Percentiles rank a stretch among this genome's conserved stretches.
These are phyloP conservation scores for Hippasteria phrygiana DNA, from an alignment of 53 echinoderm and acorn worm genomes.

Conservation along the genomic window DNA sequence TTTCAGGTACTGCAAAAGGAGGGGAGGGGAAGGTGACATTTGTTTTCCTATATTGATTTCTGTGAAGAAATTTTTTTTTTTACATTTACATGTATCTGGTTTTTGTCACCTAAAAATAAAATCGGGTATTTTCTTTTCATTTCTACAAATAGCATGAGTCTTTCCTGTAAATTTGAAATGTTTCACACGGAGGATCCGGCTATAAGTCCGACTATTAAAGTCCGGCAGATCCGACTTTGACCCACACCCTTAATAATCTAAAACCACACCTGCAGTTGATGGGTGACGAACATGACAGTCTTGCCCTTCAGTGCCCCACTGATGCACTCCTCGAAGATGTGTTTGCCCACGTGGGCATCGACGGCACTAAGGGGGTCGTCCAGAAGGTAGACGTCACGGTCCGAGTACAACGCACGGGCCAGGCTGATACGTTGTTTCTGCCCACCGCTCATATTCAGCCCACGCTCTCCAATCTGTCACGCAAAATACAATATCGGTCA, in stretches of 20 bases:
- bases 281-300: conserved; percentile 92
- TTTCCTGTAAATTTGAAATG: too few relatives aligned
- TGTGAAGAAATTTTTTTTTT: too few relatives aligned
- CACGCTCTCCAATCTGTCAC: conserved; percentile 88
- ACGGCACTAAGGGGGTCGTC: conserved; percentile 98
- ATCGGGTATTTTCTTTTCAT: too few relatives aligned
- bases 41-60: too few relatives aligned
- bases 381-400: conserved; percentile 88
- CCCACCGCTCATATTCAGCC: conserved; percentile 93
- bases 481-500: background rate
- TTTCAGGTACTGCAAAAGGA: conserved; percentile 78
- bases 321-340: conserved; percentile 94
- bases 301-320: conserved; percentile 82
- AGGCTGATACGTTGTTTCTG: conserved; percentile 95
- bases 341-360: conserved; percentile 93
- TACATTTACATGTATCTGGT: too few relatives aligned
- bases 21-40: background rate
- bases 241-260: too few relatives aligned
- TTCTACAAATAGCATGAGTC: too few relatives aligned
- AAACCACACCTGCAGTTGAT: conserved; percentile 91
- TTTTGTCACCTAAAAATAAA: too few relatives aligned
- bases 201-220: too few relatives aligned
- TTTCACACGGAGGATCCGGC: too few relatives aligned
- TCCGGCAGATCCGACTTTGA: too few relatives aligned
- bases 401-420: conserved; percentile 89